Base-by-base conservation (phyloP, 1,140 invertebrate species). In the Drosophila serrata region DNA sequence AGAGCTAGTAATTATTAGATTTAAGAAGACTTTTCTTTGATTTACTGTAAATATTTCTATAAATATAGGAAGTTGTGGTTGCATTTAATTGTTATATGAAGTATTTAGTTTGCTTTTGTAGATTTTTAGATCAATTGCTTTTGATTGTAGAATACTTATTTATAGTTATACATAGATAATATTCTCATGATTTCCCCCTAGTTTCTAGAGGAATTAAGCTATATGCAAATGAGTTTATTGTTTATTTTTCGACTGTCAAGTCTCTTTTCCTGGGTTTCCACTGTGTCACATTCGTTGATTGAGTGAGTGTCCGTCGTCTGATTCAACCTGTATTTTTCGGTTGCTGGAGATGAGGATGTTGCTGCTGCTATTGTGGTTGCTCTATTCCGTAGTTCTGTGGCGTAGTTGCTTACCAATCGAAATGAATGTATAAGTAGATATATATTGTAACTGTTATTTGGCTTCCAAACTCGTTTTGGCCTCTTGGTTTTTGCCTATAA, bases 391-490 rank as follows among this genome's bases (percentile, higher is more conserved):
- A 45, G 49, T 27, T 81, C 64, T 79, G 53, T 82, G 74, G 61
- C 73, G 68, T 80, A 76, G 70, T 77, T 81, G 64, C 59, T 64
- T 79, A 58, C 51, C 65, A 84, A 76, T 87, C 72, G 75, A 72
- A 76, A 57, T 67, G 57, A 75, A 72, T 82, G 40, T 63, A 62
- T 75, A 51, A 56, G 48, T 27, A 48, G 40, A 75, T 61, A 62
- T 8, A 17, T 58, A 65, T 76, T 68, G 76, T 84, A 90, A 88
- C 84, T 88, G 84, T 88, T 88, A 70, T 70, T 72, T 40, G 48
- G 58, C 64, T 79, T 46, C 49, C 22, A 74, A 88, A 88, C 84
- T 7, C 57, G 85, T 84, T 87, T 82, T 29, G 9, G 35, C 37
- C 43, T 56, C 45, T 63, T 37, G 33, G 46, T 24, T 22, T 22